These are phyloP conservation scores for Tonatia bakeri DNA, from an alignment of 2,113 vertebrate species.

Conservation along the genomic window DNA sequence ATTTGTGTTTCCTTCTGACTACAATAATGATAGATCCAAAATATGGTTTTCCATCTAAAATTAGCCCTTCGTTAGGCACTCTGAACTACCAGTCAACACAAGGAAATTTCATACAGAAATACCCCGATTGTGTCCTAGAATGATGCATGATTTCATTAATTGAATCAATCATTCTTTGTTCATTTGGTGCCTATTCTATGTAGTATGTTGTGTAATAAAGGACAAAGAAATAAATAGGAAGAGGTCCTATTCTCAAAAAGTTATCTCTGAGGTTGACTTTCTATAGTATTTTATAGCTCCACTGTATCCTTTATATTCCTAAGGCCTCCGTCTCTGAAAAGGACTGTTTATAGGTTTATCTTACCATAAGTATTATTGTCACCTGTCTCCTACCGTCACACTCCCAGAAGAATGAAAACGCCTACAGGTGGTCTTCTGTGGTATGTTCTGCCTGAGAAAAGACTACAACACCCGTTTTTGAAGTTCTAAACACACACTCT, in stretches of 20 bases:
- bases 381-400: neutral
- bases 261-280: neutral
- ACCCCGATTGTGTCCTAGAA: neutral
- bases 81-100: constrained; percentile 36
- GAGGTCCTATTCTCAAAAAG: neutral
- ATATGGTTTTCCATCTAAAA: constrained; percentile 42
- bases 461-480: neutral
- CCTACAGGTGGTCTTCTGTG: neutral
- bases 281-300: neutral
- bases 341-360: neutral
- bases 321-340: neutral
- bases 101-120: constrained; percentile 23
- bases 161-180: neutral
- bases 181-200: neutral
- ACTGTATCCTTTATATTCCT: neutral
- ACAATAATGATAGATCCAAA: constrained; percentile 42
- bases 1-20: constrained; percentile 39
- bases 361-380: neutral
- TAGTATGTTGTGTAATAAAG: neutral
- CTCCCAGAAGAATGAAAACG: neutral
- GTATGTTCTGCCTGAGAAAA: neutral
- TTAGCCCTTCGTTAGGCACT: constrained; percentile 32
- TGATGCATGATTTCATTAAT: neutral
- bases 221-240: neutral
- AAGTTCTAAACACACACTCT: constrained; percentile 43